Percentiles rank a stretch among this genome's conserved stretches.
Evolutionary conservation across 2,888 invertebrate species (phyloP).

Genomic region (Philereme vetulata): DNA sequence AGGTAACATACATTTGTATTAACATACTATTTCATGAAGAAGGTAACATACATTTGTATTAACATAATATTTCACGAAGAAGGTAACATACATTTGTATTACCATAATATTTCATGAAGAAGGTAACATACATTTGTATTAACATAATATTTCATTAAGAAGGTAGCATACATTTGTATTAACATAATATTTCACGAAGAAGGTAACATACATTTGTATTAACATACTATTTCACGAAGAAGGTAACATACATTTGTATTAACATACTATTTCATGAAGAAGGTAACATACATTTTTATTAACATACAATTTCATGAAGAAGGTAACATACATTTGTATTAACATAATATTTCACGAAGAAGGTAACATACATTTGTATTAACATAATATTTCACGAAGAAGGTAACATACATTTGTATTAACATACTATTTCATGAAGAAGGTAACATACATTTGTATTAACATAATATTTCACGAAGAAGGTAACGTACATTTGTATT

Average conservation of each 20-base stretch:
- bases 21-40: constrained; percentile 17
- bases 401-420: constrained; percentile 13
- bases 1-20: constrained; percentile 13
- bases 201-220: constrained; percentile 13
- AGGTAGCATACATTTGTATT: constrained; percentile 13
- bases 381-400: constrained; percentile 17
- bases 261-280: constrained; percentile 17
- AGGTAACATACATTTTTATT: constrained; percentile 13
- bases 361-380: constrained; percentile 13
- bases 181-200: constrained; percentile 17
- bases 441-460: constrained; percentile 13
- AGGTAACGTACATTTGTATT: constrained; percentile 12
- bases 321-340: constrained; percentile 13
- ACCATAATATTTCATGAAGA: too few species aligned
- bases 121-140: constrained; percentile 20
- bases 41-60: constrained; percentile 13
- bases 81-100: constrained; percentile 15
- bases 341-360: constrained; percentile 17
- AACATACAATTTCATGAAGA: constrained; percentile 17
- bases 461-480: constrained; percentile 17
- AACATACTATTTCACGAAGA: constrained; percentile 17
- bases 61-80: constrained; percentile 17
- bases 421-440: constrained; percentile 17
- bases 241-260: constrained; percentile 13
- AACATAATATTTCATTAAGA: constrained; percentile 17